phyloP scores from a whole-genome alignment of 2,888 invertebrate genomes.

The Apeira syringaria region DNA sequence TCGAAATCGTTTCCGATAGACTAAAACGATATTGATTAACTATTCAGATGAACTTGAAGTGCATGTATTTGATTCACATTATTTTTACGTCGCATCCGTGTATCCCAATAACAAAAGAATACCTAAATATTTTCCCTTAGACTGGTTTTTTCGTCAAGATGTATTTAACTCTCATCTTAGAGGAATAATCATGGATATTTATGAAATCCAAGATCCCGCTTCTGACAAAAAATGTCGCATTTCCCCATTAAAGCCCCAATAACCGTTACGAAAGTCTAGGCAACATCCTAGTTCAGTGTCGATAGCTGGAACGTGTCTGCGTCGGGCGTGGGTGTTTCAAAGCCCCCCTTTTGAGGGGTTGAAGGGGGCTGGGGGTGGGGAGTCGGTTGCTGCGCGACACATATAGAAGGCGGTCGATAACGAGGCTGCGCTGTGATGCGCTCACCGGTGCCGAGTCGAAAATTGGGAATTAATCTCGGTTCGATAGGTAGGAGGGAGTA shows the following conservation, averaged over 20 bases:
- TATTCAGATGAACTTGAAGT: no score
- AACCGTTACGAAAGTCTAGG: constrained; percentile 44
- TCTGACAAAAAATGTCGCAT: constrained; percentile 16
- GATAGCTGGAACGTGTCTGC: constrained; percentile 39
- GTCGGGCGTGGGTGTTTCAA: constrained; percentile 34
- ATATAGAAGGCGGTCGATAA: constrained; percentile 77
- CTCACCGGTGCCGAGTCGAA: constrained; percentile 30
- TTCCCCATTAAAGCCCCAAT: constrained; percentile 26
- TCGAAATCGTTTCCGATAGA: no score
- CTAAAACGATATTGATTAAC: no score
- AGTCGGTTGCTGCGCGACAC: constrained; percentile 65
- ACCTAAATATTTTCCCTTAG: no score
- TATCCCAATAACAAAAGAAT: no score
- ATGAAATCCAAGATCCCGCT: constrained; percentile 4
- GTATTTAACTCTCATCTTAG: no score
- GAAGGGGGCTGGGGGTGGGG: constrained; percentile 32
- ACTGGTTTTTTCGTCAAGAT: no score
- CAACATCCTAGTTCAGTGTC: constrained; percentile 48
- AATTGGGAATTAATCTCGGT: constrained; percentile 35
- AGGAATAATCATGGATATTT: background rate
- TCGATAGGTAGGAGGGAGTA: constrained; percentile 22
- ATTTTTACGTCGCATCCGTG: no score
- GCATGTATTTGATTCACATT: no score
- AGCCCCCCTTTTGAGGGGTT: constrained; percentile 27
- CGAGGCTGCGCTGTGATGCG: constrained; percentile 64